Conservation (phyloP, 2,797 vertebrate genomes). For the Phylloscopus collybita region DNA sequence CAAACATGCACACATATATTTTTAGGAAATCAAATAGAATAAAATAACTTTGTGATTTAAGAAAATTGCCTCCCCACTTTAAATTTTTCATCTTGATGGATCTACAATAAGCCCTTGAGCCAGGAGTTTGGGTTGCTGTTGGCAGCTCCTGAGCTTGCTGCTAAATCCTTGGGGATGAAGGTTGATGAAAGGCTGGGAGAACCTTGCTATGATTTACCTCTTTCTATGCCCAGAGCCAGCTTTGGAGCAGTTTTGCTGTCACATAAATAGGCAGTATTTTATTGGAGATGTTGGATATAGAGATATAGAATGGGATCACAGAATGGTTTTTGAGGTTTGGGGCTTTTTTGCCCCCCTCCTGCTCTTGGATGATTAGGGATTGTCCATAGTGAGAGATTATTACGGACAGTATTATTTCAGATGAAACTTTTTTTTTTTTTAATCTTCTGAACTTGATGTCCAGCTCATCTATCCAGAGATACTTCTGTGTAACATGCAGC, state of each 20-base stretch:
- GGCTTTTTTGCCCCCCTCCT: rapidly evolving
- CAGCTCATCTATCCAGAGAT: background rate
- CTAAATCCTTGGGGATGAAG: background rate
- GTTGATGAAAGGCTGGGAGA: background rate
- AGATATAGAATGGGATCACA: background rate
- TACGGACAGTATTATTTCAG: background rate
- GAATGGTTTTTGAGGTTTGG: background rate
- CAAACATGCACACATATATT: background rate
- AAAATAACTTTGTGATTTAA: background rate
- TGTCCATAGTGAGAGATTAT: background rate
- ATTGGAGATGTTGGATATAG: background rate
- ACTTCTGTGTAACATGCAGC: background rate
- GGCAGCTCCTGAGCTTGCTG: background rate
- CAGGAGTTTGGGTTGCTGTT: background rate
- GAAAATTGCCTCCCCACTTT: background rate
- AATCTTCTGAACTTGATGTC: background rate
- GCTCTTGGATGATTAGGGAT: background rate
- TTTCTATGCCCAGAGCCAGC: background rate
- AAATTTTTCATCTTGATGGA: background rate
- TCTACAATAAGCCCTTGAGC: background rate
- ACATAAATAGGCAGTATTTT: background rate
- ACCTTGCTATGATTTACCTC: background rate
- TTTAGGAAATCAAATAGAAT: background rate
- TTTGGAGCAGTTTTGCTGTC: background rate
- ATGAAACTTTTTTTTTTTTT: background rate